Base-by-base conservation (phyloP, 1,140 invertebrate species). In the Microplitis demolitor region DNA sequence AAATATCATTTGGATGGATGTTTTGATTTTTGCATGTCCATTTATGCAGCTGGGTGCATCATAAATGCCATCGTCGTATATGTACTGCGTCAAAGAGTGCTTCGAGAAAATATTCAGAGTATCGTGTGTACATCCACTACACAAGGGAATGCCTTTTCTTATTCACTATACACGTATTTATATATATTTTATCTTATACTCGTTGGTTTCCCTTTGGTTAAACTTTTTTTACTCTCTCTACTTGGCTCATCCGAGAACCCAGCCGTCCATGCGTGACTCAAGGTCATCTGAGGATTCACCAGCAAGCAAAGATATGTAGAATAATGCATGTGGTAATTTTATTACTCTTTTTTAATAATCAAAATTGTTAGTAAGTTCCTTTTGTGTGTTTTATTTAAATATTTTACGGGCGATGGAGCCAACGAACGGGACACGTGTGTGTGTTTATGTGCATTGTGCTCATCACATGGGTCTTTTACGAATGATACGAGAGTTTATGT, bases 211-310 rank as follows among this genome's bases (percentile, higher is more conserved):
- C 68, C 35, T 68, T 72, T 76, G 67, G 58, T 73, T 61, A 74
- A 67, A 51, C 34, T 71, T 53, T 73, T 71, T 35, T 69, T 54
- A 45, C 76, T 75, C 74, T 50, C 9, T 45, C 53, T 66, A 33
- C 50, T 66, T 24, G 14, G 35, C 53, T 33, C 66, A 61, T 63
- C 69, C 16, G 70, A 76, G 70, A 64, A 77, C 76, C 79, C 68
- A 70, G 66, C 69, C 64, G 58, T 63, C 60, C 72, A 76, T 83
- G 80, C 82, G 82, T 84, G 82, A 82, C 80, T 84, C 82, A 83
- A 85, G 84, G 83, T 81, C 82, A 81, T 76, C 79, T 78, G 2
- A 34, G 69, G 8, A 70, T 70, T 63, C 69, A 70, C 58, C 9
- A 54, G n/a, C 53, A 54, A 54, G 53, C 0, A 54, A 54, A 16